Evolutionary conservation across 2,797 vertebrate genomes (phyloP), one percentile per base, ranked within the genome.

Genomic region (Nyctalus aviator): DNA sequence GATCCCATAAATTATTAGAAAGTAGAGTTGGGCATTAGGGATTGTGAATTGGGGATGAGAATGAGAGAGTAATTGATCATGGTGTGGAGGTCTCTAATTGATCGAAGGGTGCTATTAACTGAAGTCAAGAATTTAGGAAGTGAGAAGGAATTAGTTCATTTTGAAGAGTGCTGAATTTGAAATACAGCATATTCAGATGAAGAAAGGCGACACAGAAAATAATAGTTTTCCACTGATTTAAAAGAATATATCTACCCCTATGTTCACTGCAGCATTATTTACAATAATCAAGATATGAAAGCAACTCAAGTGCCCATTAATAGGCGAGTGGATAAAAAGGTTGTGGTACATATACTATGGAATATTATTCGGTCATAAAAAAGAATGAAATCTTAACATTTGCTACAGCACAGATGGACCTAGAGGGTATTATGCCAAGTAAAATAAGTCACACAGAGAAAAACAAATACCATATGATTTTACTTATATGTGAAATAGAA

Each of bases 101-200:
- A 9, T 13, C n/a, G 23, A 37, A 94, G 2, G 17, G 77, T 66
- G 37, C 4, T 93, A 21, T 59, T n/a, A 21, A 66, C 20, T 27
- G 66, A 59, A 11, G 25, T 62, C 35, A 84, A 68, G 14, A 77
- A 50, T 81, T 82, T 55, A 69, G 37, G 32, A 59, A 87, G 18
- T 90, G 6, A 72, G 25, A 5, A 13, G 3, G 78, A 73, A 78
- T 64, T 10, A 91, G 18, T 89, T 87, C 30, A 46, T 72, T 85
- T 91, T 95, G n/a, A 90, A 59, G 17, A 90, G 57, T 78, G 46
- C 37, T 90, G 55, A 88, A 62, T 73, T 90, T 88, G 68, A 93
- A 95, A 21, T 21, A 44, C 3, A 85, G 50, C 12, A 35, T 62
- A 76, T 73, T 94, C 23, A 12, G 11, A 11, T 84, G 30, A 57